phyloP scores from a whole-genome alignment of 1,140 invertebrate species.

The Laupala kohalensis region DNA sequence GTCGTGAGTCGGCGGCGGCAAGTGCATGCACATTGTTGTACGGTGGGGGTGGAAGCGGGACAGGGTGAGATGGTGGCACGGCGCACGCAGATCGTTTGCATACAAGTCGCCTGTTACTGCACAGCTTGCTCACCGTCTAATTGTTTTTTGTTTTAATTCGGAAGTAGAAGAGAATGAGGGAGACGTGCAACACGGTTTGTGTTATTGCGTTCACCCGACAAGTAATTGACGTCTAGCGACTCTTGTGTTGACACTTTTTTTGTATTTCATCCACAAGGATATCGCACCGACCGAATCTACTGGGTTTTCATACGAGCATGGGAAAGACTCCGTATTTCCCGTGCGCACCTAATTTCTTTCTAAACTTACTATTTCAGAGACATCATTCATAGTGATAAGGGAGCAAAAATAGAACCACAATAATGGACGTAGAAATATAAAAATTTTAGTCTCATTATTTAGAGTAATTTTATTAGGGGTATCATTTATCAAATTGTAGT shows the following conservation, averaged over 20 bases:
- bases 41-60: background rate
- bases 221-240: background rate
- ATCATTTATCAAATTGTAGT: background rate
- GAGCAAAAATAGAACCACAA: no score
- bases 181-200: background rate
- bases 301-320: background rate
- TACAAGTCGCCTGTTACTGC: background rate
- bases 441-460: background rate
- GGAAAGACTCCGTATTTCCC: background rate
- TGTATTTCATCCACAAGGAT: background rate
- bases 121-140: background rate
- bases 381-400: background rate
- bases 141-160: background rate
- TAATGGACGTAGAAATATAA: background rate
- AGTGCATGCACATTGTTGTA: background rate
- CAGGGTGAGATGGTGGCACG: background rate
- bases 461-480: background rate
- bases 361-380: background rate
- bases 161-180: background rate
- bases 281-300: background rate
- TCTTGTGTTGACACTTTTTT: no score
- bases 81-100: background rate
- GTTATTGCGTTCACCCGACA: background rate
- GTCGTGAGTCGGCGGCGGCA: background rate
- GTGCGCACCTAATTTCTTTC: background rate